Conservation (phyloP, 2,797 vertebrate species). For the Phrynocephalus vlangalii region DNA sequence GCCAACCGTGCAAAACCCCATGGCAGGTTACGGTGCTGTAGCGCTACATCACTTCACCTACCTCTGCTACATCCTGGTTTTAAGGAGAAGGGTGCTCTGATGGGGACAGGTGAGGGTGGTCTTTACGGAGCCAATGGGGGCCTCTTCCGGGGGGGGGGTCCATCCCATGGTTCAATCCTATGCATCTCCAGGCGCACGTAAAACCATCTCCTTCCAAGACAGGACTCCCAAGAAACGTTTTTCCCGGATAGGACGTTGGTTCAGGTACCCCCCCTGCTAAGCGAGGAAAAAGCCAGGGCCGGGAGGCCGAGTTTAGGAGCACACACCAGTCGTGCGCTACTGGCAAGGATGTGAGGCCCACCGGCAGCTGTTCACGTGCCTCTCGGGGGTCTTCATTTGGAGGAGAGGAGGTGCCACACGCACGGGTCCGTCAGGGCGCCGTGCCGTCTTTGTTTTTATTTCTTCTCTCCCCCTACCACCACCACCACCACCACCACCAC, state of each 20-base stretch:
- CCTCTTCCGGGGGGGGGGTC: background rate
- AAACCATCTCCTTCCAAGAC: background rate
- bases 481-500: too few relatives aligned
- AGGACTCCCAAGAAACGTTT: background rate
- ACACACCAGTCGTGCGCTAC: too few relatives aligned
- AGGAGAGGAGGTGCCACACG: too few relatives aligned
- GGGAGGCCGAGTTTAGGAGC: background rate
- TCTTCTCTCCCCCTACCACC: too few relatives aligned
- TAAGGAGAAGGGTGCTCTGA: too few relatives aligned
- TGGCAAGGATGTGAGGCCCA: too few relatives aligned
- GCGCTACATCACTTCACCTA: background rate
- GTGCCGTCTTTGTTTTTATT: conserved; percentile 73
- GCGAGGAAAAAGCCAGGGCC: background rate
- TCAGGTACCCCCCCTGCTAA: conserved; percentile 15
- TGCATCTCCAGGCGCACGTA: background rate
- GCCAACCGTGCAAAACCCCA: too few relatives aligned
- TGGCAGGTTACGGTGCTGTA: background rate
- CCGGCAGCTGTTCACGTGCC: too few relatives aligned
- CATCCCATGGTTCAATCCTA: background rate
- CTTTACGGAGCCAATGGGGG: too few relatives aligned
- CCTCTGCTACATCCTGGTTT: background rate
- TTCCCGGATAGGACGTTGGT: background rate
- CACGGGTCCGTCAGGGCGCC: conserved; percentile 7
- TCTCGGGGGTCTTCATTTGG: too few relatives aligned
- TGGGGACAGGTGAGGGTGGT: rapidly evolving